Evolutionary conservation across 2,797 vertebrate genomes (phyloP).

Genomic region (Anguilla anguilla): DNA sequence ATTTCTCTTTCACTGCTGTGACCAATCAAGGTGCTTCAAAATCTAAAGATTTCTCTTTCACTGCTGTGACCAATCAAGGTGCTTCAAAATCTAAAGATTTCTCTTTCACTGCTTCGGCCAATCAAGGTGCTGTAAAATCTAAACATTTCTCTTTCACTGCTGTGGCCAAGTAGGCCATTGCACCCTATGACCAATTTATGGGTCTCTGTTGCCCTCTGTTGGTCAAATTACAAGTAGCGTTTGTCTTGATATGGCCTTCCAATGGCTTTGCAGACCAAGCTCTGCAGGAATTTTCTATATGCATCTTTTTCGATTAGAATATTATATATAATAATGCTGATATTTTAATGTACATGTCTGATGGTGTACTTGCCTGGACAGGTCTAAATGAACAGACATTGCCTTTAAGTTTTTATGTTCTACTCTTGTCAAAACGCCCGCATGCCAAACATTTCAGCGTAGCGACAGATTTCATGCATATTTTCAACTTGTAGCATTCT

Average conservation of each 20-base stretch:
- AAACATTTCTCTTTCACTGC: neutral
- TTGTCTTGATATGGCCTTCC: neutral
- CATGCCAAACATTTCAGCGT: neutral
- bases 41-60: no score
- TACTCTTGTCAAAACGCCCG: neutral
- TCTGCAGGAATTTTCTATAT: neutral
- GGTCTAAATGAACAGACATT: neutral
- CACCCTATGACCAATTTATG: neutral
- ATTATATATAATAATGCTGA: neutral
- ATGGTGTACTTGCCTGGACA: neutral
- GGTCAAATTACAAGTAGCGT: neutral
- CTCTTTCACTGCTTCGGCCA: neutral
- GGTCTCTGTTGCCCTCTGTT: constrained; percentile 5
- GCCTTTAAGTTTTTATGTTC: neutral
- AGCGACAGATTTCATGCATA: neutral
- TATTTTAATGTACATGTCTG: neutral
- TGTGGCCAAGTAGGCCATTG: neutral
- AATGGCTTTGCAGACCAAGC: neutral
- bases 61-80: no score
- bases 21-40: no score
- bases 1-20: no score
- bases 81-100: no score
- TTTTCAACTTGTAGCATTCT: neutral
- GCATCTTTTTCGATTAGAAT: neutral
- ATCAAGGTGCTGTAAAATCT: no score